A percentile compares a stretch with the other conserved stretches of the same genome.
These are phyloP conservation scores for Glossophaga mutica DNA, from an alignment of 2,797 vertebrate genomes.

Conservation along the genomic window DNA sequence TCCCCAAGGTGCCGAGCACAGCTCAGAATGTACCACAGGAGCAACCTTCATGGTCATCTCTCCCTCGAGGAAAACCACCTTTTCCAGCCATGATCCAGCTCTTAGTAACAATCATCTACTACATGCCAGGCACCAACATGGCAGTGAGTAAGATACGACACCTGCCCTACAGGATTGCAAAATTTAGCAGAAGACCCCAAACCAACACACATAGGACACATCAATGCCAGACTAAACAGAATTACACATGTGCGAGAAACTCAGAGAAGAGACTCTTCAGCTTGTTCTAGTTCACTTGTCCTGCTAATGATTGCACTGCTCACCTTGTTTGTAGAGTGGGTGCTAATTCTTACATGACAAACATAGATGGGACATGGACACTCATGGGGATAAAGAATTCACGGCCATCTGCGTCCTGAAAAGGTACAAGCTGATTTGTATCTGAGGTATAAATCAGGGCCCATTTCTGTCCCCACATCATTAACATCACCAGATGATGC, in stretches of 20 bases:
- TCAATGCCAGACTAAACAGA: neutral
- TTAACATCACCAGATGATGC: neutral
- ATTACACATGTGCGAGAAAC: neutral
- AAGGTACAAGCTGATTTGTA: neutral
- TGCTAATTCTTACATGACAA: neutral
- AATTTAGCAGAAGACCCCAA: neutral
- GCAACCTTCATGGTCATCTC: neutral
- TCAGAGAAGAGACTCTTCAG: neutral
- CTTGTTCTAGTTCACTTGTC: neutral
- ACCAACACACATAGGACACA: neutral
- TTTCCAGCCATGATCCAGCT: neutral
- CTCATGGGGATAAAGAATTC: neutral
- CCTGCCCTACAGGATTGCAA: neutral
- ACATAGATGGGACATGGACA: neutral
- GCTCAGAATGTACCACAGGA: neutral
- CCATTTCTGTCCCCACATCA: neutral
- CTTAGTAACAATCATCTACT: neutral
- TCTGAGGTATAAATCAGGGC: neutral
- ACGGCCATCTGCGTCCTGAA: neutral
- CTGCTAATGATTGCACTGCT: neutral
- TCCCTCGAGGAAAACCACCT: neutral
- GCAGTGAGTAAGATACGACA: neutral
- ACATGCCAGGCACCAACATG: neutral
- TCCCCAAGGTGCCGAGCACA: neutral
- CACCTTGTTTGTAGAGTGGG: neutral